Evolutionary conservation across 2,888 invertebrate genomes (phyloP).

Genomic region (Pristionchus exspectatus): DNA sequence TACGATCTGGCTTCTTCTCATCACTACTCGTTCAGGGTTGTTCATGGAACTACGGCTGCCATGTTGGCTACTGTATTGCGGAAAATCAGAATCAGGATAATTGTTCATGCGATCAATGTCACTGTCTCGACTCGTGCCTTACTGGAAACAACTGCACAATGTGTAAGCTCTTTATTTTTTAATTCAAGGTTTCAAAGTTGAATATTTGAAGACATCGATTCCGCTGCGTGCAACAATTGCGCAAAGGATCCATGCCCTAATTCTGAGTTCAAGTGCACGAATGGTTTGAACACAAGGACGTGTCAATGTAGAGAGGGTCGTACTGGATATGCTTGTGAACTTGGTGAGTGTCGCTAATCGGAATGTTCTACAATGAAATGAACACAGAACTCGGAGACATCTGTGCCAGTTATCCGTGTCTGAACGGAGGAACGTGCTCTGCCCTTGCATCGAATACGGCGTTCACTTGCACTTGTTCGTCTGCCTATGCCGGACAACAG

Average conservation of each 20-base stretch:
- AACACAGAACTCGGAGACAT: too few species aligned
- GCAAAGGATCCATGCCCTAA: not conserved
- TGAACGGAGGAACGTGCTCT: conserved; percentile 2
- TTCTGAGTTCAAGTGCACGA: not conserved
- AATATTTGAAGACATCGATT: too few species aligned
- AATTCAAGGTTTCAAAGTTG: not conserved
- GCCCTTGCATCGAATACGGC: not conserved
- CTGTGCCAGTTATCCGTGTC: not conserved
- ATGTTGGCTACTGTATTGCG: not conserved
- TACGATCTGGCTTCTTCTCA: too few species aligned
- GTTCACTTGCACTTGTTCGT: not conserved
- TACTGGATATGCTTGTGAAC: too few species aligned
- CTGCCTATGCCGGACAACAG: not conserved
- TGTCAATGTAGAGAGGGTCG: not conserved
- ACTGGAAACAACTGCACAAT: not conserved
- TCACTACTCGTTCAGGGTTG: not conserved
- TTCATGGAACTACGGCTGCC: not conserved
- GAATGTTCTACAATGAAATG: too few species aligned
- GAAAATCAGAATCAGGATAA: not conserved
- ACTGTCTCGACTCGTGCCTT: not conserved
- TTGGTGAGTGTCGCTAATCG: too few species aligned
- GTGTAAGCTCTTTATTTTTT: too few species aligned
- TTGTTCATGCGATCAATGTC: not conserved
- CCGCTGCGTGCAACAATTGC: conserved; percentile 1
- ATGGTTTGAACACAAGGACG: not conserved